Conservation (phyloP, 2,888 invertebrate species). For the Ferrisia virgata region DNA sequence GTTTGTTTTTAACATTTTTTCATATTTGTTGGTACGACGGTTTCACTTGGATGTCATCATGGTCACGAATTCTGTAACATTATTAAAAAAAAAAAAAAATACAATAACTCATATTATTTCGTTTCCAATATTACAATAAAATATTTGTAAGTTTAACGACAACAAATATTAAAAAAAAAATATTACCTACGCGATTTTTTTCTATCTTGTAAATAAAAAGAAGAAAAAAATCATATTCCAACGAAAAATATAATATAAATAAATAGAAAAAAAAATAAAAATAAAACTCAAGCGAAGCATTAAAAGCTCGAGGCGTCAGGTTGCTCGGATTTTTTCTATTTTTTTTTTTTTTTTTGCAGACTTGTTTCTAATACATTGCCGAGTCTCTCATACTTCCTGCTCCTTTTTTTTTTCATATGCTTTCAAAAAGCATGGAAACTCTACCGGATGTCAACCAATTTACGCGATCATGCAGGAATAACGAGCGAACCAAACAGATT, state of each 20-base stretch:
- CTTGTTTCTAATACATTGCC: too few relatives aligned
- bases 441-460: background rate
- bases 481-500: background rate
- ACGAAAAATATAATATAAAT: too few relatives aligned
- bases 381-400: background rate
- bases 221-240: background rate
- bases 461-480: background rate
- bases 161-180: conserved; percentile 1
- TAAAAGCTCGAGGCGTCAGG: conserved; percentile 29
- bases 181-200: conserved; percentile 12
- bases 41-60: conserved; percentile 98
- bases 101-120: background rate
- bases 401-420: background rate
- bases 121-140: background rate
- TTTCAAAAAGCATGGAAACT: background rate
- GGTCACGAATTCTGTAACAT: conserved; percentile 91
- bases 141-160: background rate
- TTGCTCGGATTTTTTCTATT: background rate
- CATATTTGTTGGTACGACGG: conserved; percentile 41
- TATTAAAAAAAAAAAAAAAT: conserved; percentile 51
- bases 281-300: conserved; percentile 10
- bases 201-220: background rate
- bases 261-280: background rate
- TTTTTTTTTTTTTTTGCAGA: background rate
- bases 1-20: conserved; percentile 44